Evolutionary conservation across 2,888 invertebrate genomes (phyloP).

Genomic region (Andrena fulva): DNA sequence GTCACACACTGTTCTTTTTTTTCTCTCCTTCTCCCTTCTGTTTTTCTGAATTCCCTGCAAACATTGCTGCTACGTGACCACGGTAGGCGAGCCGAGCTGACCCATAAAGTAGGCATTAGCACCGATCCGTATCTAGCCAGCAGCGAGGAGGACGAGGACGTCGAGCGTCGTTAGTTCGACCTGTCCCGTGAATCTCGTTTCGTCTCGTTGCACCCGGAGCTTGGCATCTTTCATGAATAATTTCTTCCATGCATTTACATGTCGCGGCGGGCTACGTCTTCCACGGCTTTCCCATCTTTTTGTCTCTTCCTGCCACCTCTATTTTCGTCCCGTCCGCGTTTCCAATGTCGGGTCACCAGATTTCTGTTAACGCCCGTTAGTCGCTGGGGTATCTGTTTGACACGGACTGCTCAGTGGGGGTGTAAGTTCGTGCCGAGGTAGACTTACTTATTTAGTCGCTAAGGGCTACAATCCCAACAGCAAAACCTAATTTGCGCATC

Average conservation of each 20-base stretch:
- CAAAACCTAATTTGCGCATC: too few relatives aligned
- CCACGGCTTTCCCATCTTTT: neutral
- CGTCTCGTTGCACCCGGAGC: slow-evolving; percentile 73
- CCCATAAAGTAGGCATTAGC: slow-evolving; percentile 75
- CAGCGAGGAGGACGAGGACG: slow-evolving; percentile 37
- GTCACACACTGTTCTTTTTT: slow-evolving; percentile 39
- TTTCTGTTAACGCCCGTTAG: neutral
- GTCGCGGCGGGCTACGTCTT: slow-evolving; percentile 53
- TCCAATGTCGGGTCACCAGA: neutral
- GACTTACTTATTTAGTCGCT: too few relatives aligned
- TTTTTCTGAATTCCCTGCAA: slow-evolving; percentile 67
- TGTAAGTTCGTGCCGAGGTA: too few relatives aligned
- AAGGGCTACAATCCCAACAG: too few relatives aligned
- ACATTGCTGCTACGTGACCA: slow-evolving; percentile 70
- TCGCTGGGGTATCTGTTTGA: too few relatives aligned
- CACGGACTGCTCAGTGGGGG: too few relatives aligned
- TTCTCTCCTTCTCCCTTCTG: slow-evolving; percentile 28
- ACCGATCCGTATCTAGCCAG: slow-evolving; percentile 73
- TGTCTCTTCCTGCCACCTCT: neutral
- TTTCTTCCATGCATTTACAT: slow-evolving; percentile 75
- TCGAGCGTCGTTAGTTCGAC: slow-evolving; percentile 62
- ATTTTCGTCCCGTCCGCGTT: neutral
- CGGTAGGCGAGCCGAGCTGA: slow-evolving; percentile 53
- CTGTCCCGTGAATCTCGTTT: slow-evolving; percentile 75
- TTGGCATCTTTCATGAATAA: slow-evolving; percentile 78